Percentiles rank a stretch among this genome's conserved stretches.
phyloP scores from a whole-genome alignment of 2,888 invertebrate species.

The Thereva nobilitata region DNA sequence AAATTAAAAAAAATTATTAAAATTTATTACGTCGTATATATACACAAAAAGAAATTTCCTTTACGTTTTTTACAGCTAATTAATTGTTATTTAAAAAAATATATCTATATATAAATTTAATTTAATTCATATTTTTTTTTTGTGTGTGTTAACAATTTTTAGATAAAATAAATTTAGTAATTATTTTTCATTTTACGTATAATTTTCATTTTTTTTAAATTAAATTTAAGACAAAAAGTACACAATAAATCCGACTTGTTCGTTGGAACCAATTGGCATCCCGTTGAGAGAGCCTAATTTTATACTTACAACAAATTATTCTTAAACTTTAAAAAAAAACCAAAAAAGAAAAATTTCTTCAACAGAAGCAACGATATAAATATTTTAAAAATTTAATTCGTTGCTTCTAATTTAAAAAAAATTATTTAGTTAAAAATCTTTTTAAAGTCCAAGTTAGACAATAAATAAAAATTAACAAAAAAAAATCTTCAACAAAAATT shows the following conservation, averaged over 20 bases:
- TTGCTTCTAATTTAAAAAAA: slow-evolving; percentile 18
- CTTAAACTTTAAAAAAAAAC: slow-evolving; percentile 2
- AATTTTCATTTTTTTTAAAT: slow-evolving; percentile 38
- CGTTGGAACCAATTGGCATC: slow-evolving; percentile 51
- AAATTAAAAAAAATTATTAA: no score
- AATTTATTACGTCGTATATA: no score
- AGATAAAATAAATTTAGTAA: slow-evolving; percentile 2
- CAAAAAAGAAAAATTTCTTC: neutral
- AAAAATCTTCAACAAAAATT: slow-evolving; percentile 42
- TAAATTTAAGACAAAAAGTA: slow-evolving; percentile 42
- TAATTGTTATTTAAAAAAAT: slow-evolving; percentile 12
- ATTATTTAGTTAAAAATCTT: slow-evolving; percentile 16
- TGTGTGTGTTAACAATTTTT: slow-evolving; percentile 7
- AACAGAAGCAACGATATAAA: slow-evolving; percentile 12
- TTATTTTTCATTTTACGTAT: slow-evolving; percentile 33
- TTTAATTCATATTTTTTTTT: neutral
- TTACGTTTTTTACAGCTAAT: no score
- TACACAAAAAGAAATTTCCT: no score
- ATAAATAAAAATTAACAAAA: slow-evolving; percentile 2
- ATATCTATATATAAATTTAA: neutral
- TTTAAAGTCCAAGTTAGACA: neutral
- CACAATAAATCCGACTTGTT: slow-evolving; percentile 48
- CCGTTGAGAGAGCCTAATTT: slow-evolving; percentile 34
- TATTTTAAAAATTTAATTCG: slow-evolving; percentile 6
- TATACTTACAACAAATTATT: slow-evolving; percentile 21